Percentiles rank a stretch among this genome's conserved stretches.
Evolutionary conservation across 1,140 invertebrate genomes (phyloP).

Genomic region (Apis florea): DNA sequence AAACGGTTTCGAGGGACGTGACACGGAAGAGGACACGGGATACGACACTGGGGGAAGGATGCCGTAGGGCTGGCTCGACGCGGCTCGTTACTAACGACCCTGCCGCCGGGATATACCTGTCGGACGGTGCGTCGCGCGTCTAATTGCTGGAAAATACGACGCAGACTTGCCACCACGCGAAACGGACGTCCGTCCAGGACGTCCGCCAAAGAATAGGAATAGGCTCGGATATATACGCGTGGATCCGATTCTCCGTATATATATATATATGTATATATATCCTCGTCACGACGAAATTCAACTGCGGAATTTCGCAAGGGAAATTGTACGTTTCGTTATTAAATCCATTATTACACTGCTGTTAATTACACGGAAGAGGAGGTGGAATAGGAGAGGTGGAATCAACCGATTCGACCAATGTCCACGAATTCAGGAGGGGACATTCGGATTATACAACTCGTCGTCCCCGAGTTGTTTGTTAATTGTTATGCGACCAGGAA

Average conservation of each 20-base stretch:
- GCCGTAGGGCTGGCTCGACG: slow-evolving; percentile 27
- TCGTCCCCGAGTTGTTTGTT: neutral
- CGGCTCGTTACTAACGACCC: slow-evolving; percentile 61
- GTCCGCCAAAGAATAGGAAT: slow-evolving; percentile 53
- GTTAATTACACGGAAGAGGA: slow-evolving; percentile 7
- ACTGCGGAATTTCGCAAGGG: no score
- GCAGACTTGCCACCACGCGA: slow-evolving; percentile 57
- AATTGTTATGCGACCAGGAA: neutral
- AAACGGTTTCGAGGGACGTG: slow-evolving; percentile 14
- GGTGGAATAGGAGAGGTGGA: no score
- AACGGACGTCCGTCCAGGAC: slow-evolving; percentile 59
- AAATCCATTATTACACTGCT: neutral
- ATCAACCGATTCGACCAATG: no score
- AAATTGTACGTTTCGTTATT: no score
- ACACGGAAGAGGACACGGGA: slow-evolving; percentile 21
- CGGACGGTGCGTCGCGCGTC: slow-evolving; percentile 65
- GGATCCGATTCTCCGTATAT: neutral
- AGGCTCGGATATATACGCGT: slow-evolving; percentile 29
- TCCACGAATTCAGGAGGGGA: no score
- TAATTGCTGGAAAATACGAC: slow-evolving; percentile 74
- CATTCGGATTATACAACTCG: neutral
- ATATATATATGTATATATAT: no score
- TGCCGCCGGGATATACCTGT: slow-evolving; percentile 62
- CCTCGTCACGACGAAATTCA: no score
- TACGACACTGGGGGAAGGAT: neutral